phyloP scores from a whole-genome alignment of 2,888 invertebrate species.

The Chromoteleia sp. region DNA sequence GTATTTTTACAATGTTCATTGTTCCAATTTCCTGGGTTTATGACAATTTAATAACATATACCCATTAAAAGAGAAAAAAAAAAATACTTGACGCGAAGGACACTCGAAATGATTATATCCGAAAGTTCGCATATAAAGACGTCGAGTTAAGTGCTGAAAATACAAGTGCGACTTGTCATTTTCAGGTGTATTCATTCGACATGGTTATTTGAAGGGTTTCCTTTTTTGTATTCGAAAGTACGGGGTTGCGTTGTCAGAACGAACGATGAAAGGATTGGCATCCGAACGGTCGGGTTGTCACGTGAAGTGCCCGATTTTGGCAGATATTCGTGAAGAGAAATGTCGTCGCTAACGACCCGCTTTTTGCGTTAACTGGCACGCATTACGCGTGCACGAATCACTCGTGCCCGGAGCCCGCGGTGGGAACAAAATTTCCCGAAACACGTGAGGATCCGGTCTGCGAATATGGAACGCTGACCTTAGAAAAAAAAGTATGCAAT shows the following conservation, averaged over 20 bases:
- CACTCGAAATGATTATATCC: too few relatives aligned
- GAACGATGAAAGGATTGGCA: constrained; percentile 13
- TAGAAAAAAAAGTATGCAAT: constrained; percentile 46
- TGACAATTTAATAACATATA: too few relatives aligned
- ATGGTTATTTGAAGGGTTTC: not conserved
- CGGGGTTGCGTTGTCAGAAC: constrained; percentile 10
- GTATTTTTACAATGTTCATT: too few relatives aligned
- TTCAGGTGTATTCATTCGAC: constrained; percentile 12
- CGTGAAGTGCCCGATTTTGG: constrained; percentile 44
- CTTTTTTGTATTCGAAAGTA: constrained; percentile 26
- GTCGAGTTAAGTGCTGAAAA: not conserved
- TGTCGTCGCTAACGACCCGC: constrained; percentile 38
- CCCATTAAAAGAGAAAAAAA: too few relatives aligned
- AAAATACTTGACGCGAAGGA: too few relatives aligned
- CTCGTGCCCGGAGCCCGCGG: constrained; percentile 5
- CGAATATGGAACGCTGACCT: constrained; percentile 65
- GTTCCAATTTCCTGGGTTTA: too few relatives aligned
- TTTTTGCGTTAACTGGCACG: constrained; percentile 56
- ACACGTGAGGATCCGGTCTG: constrained; percentile 53
- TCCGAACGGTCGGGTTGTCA: constrained; percentile 36
- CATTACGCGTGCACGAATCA: constrained; percentile 41
- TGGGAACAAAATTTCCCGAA: constrained; percentile 61
- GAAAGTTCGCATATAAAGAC: constrained; percentile 12
- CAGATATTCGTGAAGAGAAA: constrained; percentile 42
- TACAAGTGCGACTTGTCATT: constrained; percentile 13